These are phyloP conservation scores for Auanema sp. DNA, from an alignment of 2,888 invertebrate genomes.

Conservation along the genomic window DNA sequence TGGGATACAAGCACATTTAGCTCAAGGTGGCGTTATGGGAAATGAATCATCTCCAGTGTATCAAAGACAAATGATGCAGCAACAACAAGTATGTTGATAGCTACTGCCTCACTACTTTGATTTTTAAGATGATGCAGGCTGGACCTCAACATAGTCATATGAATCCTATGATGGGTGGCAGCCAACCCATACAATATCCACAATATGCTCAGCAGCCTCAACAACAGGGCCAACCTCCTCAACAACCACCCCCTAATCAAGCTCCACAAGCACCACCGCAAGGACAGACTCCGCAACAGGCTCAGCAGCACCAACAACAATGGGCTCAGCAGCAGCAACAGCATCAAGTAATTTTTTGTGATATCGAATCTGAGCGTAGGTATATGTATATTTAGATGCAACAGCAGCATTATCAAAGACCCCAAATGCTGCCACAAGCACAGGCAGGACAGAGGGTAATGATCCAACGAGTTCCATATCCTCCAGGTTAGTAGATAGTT, in stretches of 20 bases:
- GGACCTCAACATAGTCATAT: neutral
- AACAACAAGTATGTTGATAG: neutral
- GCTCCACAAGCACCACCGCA: neutral
- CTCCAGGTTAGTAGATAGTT: conserved; percentile 10
- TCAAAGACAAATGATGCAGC: neutral
- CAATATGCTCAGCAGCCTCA: neutral
- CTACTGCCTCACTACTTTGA: too few species aligned
- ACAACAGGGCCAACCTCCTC: neutral
- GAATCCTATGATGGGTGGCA: neutral
- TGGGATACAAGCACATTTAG: neutral
- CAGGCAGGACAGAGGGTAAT: conserved; percentile 20
- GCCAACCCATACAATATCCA: neutral
- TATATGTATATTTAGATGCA: conserved; percentile 10
- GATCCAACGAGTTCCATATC: conserved; percentile 20
- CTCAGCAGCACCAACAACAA: conserved; percentile 15
- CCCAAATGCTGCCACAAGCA: conserved; percentile 16
- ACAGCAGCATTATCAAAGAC: conserved; percentile 15
- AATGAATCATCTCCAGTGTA: neutral
- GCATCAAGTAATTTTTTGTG: neutral
- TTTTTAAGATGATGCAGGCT: neutral
- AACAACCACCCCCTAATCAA: neutral
- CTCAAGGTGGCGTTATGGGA: neutral
- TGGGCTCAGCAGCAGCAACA: conserved; percentile 20
- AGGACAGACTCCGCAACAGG: neutral
- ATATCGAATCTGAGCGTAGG: too few species aligned